These are phyloP conservation scores for Sylvilagus floridanus DNA, from an alignment of 2,797 vertebrate genomes.

Conservation along the genomic window DNA sequence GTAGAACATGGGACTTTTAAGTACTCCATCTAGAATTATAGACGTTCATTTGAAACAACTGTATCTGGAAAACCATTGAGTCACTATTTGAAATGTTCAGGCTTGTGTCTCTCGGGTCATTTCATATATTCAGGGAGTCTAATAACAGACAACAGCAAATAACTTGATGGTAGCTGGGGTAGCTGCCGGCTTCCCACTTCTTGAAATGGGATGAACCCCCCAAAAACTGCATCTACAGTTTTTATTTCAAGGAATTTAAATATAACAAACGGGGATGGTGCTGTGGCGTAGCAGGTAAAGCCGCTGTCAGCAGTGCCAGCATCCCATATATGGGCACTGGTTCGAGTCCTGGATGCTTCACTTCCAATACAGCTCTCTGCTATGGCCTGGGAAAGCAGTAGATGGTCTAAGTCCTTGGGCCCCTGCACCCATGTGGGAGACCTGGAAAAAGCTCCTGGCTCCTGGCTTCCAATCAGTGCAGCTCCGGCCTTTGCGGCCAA, in stretches of 20 bases:
- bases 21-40: neutral
- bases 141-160: neutral
- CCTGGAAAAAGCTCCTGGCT: no score
- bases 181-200: neutral
- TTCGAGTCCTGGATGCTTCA: no score
- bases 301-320: no score
- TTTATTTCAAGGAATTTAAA: constrained; percentile 53
- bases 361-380: no score
- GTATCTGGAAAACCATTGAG: neutral
- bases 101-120: neutral
- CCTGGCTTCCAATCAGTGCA: no score
- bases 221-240: constrained; percentile 36
- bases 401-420: no score
- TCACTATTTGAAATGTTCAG: constrained; percentile 27
- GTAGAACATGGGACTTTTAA: neutral
- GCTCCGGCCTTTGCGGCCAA: no score
- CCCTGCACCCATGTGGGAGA: no score
- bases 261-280: neutral
- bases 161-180: neutral
- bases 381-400: no score
- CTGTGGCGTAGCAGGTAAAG: no score
- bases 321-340: no score
- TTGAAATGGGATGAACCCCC: neutral
- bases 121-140: neutral
- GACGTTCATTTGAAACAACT: constrained; percentile 15